These are phyloP conservation scores for Porites lobata DNA, from an alignment of 92 coral and sea anemone species.

Conservation along the genomic window DNA sequence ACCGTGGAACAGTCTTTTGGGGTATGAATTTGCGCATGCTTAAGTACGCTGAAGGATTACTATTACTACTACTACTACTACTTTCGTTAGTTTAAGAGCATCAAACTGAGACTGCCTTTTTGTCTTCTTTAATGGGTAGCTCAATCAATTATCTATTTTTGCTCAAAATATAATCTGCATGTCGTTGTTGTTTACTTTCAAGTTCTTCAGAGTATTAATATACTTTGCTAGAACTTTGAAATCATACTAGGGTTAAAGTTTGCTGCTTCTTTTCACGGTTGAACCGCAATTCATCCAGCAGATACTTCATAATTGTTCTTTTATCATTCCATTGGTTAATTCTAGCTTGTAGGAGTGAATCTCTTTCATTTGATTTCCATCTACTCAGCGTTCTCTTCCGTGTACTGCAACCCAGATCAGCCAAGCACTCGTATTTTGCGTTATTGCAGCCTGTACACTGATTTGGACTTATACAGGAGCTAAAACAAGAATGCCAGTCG, in stretches of 20 bases:
- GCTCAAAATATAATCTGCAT: neutral
- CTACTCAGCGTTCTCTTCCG: neutral
- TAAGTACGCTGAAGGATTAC: too few species aligned
- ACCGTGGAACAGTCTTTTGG: too few species aligned
- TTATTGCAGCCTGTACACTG: neutral
- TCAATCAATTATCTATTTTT: too few species aligned
- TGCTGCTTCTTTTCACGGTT: constrained; percentile 1
- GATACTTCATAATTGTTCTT: neutral
- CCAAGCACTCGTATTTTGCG: neutral
- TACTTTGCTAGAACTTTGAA: neutral
- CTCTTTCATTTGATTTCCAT: neutral
- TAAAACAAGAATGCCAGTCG: neutral
- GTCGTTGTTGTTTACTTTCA: too few species aligned
- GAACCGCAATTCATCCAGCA: neutral
- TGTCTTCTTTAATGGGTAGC: too few species aligned
- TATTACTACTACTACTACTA: too few species aligned
- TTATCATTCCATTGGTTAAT: neutral
- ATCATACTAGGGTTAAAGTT: neutral
- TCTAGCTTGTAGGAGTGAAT: neutral
- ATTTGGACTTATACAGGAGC: neutral
- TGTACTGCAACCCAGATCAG: neutral
- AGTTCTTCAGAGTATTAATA: too few species aligned
- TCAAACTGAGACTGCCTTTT: neutral
- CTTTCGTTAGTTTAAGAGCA: too few species aligned
- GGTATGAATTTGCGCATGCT: too few species aligned